Base-by-base conservation (phyloP, 2,113 vertebrate genomes). In the Dasyprocta punctata region DNA sequence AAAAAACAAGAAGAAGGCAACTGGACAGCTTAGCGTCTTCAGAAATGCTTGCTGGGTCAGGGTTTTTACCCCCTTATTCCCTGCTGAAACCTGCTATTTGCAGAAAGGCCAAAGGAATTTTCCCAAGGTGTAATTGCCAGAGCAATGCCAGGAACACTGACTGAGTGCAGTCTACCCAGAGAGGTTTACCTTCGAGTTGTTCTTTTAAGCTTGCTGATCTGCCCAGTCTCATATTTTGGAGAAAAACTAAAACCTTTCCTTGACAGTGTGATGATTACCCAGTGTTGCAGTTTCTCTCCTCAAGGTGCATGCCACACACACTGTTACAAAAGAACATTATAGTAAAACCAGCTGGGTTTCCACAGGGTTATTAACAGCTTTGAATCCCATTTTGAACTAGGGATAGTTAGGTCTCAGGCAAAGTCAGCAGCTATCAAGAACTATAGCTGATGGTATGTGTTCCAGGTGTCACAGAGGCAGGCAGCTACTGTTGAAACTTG, bases 341-440 rank as follows among this genome's bases (percentile, higher is more conserved):
- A 67, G 60, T 67, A 95, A 92, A 96, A 75, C 89, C 44, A 69
- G 9, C 92, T 95, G 90, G 13, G 41, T 92, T 97, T 92, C 56
- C 61, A 11, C 54, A 61, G 47, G 16, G 2, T 63, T 85, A 75
- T 77, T 90, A 85, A 88, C 89, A 97, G 65, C 77, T 67, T 88
- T 67, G 47, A 84, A 44, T 95, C 26, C 41, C 26, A 58, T 56
- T 86, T 75, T 95, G 87, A 61, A 73, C 30, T 47, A 1, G n/a
- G 52, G 90, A 61, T 49, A 49, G 60, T 77, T 77, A 85, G 36
- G 81, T 90, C 38, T 30, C 5, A 52, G 33, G 67, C 26, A 84
- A 86, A 20, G 92, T 24, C 44, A 80, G 10, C 73, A 89, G 56
- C 36, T 17, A 0, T 85, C 2, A n/a, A 86, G 73, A 85, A 88